A percentile compares a stretch with the other conserved stretches of the same genome.
Evolutionary conservation across 2,888 invertebrate species (phyloP).

Genomic region (Villa cingulata): DNA sequence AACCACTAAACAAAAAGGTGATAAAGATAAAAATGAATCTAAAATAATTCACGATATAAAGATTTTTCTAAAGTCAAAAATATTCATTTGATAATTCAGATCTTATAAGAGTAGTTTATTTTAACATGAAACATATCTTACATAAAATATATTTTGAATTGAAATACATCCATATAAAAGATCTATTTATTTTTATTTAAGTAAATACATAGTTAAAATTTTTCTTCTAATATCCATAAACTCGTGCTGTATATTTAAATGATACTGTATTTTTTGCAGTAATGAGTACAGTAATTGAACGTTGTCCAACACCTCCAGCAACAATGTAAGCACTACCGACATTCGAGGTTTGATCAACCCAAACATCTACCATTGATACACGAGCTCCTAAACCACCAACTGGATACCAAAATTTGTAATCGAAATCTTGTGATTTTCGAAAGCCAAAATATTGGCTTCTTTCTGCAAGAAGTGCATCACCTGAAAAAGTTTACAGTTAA

Average conservation of each 20-base stretch:
- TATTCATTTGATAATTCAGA: too few relatives aligned
- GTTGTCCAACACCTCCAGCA: slow-evolving; percentile 23
- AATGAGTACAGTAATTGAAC: slow-evolving; percentile 22
- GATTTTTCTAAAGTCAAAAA: too few relatives aligned
- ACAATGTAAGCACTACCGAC: slow-evolving; percentile 19
- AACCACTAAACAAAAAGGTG: too few relatives aligned
- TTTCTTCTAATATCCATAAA: slow-evolving; percentile 27
- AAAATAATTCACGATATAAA: too few relatives aligned
- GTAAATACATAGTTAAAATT: too few relatives aligned
- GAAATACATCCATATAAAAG: too few relatives aligned
- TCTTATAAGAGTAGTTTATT: background rate
- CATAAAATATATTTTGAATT: too few relatives aligned
- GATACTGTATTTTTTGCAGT: slow-evolving; percentile 22
- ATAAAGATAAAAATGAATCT: too few relatives aligned
- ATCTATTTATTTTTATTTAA: too few relatives aligned
- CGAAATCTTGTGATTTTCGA: slow-evolving; percentile 21
- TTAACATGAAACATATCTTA: too few relatives aligned
- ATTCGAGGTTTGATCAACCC: slow-evolving; percentile 22
- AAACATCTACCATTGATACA: slow-evolving; percentile 25
- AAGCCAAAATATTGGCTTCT: slow-evolving; percentile 22
- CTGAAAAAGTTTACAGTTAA: slow-evolving; percentile 17
- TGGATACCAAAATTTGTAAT: slow-evolving; percentile 24
- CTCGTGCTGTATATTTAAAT: slow-evolving; percentile 25
- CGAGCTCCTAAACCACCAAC: slow-evolving; percentile 16
- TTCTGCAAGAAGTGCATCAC: slow-evolving; percentile 24